A percentile compares a stretch with the other conserved stretches of the same genome.
phyloP scores from a whole-genome alignment of 2,888 invertebrate species.

The Eristalinus sepulchralis region DNA sequence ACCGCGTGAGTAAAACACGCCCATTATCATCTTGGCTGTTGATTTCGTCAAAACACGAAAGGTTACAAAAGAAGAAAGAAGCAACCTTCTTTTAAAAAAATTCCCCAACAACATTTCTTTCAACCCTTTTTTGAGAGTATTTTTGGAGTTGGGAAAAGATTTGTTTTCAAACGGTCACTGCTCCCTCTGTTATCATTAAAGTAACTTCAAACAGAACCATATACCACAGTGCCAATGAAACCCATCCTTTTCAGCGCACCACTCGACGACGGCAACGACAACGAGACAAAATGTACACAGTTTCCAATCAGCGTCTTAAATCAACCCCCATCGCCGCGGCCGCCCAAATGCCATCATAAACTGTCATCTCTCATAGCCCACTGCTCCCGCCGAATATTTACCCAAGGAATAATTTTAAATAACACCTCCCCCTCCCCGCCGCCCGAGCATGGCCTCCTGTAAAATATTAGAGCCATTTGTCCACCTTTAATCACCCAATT shows the following conservation, averaged over 20 bases:
- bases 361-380: too few species aligned
- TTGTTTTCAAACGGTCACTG: too few species aligned
- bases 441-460: constrained; percentile 24
- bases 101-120: too few species aligned
- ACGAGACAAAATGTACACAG: not conserved
- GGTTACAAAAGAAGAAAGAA: too few species aligned
- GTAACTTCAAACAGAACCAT: not conserved
- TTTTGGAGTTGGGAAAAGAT: too few species aligned
- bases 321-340: not conserved
- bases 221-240: not conserved
- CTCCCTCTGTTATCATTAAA: not conserved
- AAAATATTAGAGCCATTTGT: constrained; percentile 66
- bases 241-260: not conserved
- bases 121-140: too few species aligned
- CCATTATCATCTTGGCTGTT: too few species aligned
- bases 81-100: too few species aligned
- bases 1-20: too few species aligned
- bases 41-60: too few species aligned
- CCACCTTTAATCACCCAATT: constrained; percentile 70
- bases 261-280: not conserved
- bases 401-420: constrained; percentile 42
- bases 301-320: not conserved
- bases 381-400: not conserved
- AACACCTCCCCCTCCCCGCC: not conserved
- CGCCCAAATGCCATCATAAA: not conserved